Conservation (phyloP, 2,797 vertebrate species). For the Pachyuromys duprasi region DNA sequence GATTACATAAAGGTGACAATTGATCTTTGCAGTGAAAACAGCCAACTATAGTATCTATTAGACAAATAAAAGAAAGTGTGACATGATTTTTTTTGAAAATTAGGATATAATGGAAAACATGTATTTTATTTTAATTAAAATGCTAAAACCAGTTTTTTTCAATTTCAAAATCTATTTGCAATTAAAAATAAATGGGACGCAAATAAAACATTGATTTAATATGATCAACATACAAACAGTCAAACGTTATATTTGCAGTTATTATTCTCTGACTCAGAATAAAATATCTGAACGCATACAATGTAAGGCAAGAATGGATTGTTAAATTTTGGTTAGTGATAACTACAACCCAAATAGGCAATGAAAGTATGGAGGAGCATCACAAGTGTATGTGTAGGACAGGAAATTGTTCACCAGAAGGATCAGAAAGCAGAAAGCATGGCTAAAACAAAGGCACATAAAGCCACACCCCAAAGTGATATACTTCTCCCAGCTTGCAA, state of each 20-base stretch:
- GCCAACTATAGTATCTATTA: neutral
- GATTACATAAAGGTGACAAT: neutral
- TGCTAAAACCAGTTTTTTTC: neutral
- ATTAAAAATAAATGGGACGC: slow-evolving; percentile 8
- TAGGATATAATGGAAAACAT: neutral
- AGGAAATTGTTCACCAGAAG: neutral
- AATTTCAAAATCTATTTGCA: neutral
- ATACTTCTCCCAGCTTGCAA: neutral
- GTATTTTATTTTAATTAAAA: slow-evolving; percentile 38
- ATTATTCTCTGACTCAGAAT: neutral
- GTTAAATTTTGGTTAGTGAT: neutral
- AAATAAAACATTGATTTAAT: slow-evolving; percentile 5
- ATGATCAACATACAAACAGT: neutral
- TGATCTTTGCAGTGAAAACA: neutral
- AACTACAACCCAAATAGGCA: neutral
- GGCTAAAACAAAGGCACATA: neutral
- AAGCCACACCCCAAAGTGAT: neutral
- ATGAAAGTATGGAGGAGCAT: neutral
- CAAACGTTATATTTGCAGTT: neutral
- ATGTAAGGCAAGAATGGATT: neutral
- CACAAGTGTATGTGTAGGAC: neutral
- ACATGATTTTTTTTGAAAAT: neutral
- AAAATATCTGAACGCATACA: neutral
- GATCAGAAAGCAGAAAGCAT: too few species aligned
- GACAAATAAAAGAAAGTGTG: neutral